Evolutionary conservation across 2,888 invertebrate genomes (phyloP), one percentile per base, ranked within the genome.

Genomic region (Apotomis turbidana): DNA sequence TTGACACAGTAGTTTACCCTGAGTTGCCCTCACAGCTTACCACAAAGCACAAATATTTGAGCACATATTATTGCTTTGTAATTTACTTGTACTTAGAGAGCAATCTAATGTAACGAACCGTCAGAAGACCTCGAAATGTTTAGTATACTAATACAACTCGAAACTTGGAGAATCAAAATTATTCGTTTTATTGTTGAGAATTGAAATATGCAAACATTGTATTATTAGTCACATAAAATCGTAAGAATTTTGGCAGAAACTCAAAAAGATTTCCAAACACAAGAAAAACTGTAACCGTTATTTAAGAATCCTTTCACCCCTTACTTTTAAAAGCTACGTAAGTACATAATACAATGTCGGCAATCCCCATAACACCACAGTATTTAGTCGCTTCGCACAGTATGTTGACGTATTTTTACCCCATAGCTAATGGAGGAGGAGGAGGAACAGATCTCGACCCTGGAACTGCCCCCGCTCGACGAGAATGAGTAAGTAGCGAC

Each of bases 311-410:
- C 27, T 2, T 27, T 27, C 2, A 27, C 27, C 27, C 27, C 27
- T 27, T 27, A 27, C 27, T 27, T 27, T 27, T 27, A 27, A 27
- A 27, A 27, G 27, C 27, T 27, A 27, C 27, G 27, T 27, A 27
- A 27, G 27, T 27, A 27, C 27, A 10, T n/a, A 58, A 72, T 68
- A 71, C 74, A 76, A 71, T 79, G 78, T 79, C 78, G 78, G 77
- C 78, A 78, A 27, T 61, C 75, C 78, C 78, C 74, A 74, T 81
- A 79, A 74, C 74, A 77, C 79, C 85, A 86, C 82, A 66, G 68
- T 74, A 74, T 61, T 88, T 91, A 93, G 92, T 79, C 78, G 92
- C 91, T 92, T 91, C 70, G 92, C 92, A 92, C 92, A 82, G 91
- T 91, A 91, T 87, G 79, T 91, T 92, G 90, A 91, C 87, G 86